Evolutionary conservation across 2,888 invertebrate genomes (phyloP), one percentile per base, ranked within the genome.

Genomic region (Trichogramma evanescens): DNA sequence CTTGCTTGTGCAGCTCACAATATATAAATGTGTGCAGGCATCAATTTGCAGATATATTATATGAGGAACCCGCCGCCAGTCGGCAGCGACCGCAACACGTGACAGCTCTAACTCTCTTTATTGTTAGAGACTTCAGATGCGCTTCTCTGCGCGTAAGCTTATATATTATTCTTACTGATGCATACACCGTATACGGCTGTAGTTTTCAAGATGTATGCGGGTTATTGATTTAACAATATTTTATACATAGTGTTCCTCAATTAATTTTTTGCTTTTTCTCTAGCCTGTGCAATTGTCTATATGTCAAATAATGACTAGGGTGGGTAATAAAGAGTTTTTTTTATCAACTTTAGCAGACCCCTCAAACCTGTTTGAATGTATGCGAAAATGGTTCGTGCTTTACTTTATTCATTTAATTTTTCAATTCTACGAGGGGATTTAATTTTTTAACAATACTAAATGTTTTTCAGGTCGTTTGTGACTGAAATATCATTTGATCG

Each of bases 31-130:
- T 26, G 26, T 26, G 56, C 43, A 45, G 60, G 65, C 67, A 67
- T 68, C 67, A 69, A 67, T 67, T 69, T 67, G 64, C 64, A 66
- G 62, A 61, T 42, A 69, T 67, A 26, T 26, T 26, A 26, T 26
- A 26, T 26, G 26, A 26, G 68, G 67, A 69, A 69, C 69, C 67
- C 69, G 66, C 67, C 63, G 64, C 62, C 66, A 68, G 68, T 67
- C 68, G 58, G 63, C 65, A 66, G 59, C 62, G 70, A 76, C 76
- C 76, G 72, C 76, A 76, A 76, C 75, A 75, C 76, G 76, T 75
- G 76, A 76, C 76, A 71, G 71, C 66, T 66, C 73, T 76, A 76
- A 76, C 76, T 75, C 73, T 75, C 74, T 76, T 76, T 76, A 72
- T 26, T 26, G 26, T 13, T 7, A 48, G 48, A 10, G 70, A 48